Conservation (phyloP, 2,797 vertebrate species). For the Taenioides sp. region DNA sequence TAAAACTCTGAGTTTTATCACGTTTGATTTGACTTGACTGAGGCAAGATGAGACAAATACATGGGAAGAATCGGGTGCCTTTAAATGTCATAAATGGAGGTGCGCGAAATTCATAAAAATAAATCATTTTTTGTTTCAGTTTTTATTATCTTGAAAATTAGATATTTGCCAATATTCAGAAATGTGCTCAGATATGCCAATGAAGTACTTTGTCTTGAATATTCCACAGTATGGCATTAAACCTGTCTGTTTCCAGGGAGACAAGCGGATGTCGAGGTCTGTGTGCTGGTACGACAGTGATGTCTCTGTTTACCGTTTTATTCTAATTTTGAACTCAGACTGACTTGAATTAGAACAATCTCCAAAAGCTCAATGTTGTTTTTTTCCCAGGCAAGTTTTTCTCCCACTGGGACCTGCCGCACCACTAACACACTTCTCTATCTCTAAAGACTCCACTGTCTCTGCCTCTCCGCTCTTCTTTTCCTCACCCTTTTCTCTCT, state of each 20-base stretch:
- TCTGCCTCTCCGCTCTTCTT: background rate
- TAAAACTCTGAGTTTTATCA: no score
- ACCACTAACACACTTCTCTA: slow-evolving; percentile 16
- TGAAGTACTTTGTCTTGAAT: background rate
- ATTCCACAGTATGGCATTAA: no score
- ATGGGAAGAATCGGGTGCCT: no score
- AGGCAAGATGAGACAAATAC: no score
- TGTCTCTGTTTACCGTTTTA: background rate
- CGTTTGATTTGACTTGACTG: no score
- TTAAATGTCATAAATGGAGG: background rate
- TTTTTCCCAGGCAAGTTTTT: slow-evolving; percentile 1
- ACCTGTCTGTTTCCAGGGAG: no score
- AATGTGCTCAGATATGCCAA: background rate
- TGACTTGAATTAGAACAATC: slow-evolving; percentile 7
- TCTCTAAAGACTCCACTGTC: slow-evolving; percentile 15
- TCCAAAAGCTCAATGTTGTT: background rate
- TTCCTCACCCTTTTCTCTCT: background rate
- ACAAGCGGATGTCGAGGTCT: no score
- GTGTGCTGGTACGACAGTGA: background rate
- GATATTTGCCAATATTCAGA: no score
- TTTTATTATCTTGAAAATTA: no score
- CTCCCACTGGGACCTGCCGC: slow-evolving; percentile 10
- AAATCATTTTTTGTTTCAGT: no score
- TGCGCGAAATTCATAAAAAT: no score
- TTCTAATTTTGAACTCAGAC: background rate